phyloP scores from a whole-genome alignment of 2,113 vertebrate species.

The Carollia perspicillata region DNA sequence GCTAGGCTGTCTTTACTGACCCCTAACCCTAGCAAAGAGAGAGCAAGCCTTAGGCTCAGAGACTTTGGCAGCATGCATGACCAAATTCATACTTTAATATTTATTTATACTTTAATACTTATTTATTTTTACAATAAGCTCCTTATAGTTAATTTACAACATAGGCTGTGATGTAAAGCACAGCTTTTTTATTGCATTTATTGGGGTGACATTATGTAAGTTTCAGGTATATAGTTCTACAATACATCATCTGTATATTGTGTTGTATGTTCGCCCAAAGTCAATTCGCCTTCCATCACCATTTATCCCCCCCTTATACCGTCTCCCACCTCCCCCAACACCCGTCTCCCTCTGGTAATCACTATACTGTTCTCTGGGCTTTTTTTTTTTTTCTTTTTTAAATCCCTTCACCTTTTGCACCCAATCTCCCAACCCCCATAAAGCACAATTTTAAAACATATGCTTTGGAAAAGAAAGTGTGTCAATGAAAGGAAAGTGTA shows the following conservation, averaged over 20 bases:
- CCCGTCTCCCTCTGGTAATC: neutral
- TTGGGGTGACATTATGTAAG: neutral
- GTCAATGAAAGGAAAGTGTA: neutral
- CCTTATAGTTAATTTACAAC: neutral
- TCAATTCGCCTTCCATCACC: neutral
- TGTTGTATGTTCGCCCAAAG: neutral
- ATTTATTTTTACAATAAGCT: neutral
- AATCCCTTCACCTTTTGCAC: neutral
- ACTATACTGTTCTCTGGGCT: neutral
- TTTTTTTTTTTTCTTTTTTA: neutral
- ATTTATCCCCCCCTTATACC: neutral
- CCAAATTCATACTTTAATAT: neutral
- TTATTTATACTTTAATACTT: neutral
- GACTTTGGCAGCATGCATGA: neutral
- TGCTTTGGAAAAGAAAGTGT: neutral
- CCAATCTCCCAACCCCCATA: neutral
- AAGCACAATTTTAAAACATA: neutral
- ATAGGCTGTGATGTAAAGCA: neutral
- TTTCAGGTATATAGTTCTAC: neutral
- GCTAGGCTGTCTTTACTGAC: neutral
- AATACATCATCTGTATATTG: neutral
- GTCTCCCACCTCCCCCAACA: neutral
- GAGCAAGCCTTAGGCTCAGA: neutral
- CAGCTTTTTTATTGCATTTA: neutral
- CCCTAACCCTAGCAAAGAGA: neutral